phyloP scores from a whole-genome alignment of 2,113 vertebrate species.

The Cairina moschata region DNA sequence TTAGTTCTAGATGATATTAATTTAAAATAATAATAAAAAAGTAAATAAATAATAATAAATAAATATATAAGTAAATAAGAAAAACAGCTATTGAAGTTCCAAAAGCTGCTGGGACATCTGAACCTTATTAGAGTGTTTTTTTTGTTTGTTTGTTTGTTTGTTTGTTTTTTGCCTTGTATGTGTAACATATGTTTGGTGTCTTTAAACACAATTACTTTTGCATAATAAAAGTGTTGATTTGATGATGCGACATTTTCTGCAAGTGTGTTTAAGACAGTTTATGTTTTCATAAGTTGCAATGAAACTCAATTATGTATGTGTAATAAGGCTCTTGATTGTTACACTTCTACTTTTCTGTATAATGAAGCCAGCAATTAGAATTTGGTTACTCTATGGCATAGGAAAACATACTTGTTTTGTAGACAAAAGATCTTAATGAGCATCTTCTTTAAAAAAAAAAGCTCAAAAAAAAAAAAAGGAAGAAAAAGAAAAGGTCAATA shows the following conservation, averaged over 20 bases:
- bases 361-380: conserved; percentile 86
- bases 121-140: conserved; percentile 53
- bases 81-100: conserved; percentile 24
- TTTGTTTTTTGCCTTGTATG: conserved; percentile 18
- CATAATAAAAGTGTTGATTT: conserved; percentile 83
- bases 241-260: conserved; percentile 81
- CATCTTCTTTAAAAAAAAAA: conserved; percentile 44
- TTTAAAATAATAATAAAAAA: background rate
- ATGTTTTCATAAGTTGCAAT: conserved; percentile 85
- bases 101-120: conserved; percentile 45
- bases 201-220: conserved; percentile 84
- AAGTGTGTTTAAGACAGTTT: conserved; percentile 85
- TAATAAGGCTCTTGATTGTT: conserved; percentile 86
- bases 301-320: conserved; percentile 85
- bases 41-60: too few species aligned
- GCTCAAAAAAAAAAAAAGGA: background rate
- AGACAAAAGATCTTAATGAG: conserved; percentile 83
- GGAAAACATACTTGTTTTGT: conserved; percentile 79
- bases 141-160: background rate
- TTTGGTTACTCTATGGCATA: conserved; percentile 80
- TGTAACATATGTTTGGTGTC: conserved; percentile 79
- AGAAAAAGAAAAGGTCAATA: conserved; percentile 69
- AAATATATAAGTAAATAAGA: background rate
- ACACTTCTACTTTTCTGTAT: conserved; percentile 82
- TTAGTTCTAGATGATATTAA: background rate